Percentiles rank a stretch among this genome's conserved stretches.
These are phyloP conservation scores for Sebastes flavidus DNA, from an alignment of 2,797 vertebrate species.

Conservation along the genomic window DNA sequence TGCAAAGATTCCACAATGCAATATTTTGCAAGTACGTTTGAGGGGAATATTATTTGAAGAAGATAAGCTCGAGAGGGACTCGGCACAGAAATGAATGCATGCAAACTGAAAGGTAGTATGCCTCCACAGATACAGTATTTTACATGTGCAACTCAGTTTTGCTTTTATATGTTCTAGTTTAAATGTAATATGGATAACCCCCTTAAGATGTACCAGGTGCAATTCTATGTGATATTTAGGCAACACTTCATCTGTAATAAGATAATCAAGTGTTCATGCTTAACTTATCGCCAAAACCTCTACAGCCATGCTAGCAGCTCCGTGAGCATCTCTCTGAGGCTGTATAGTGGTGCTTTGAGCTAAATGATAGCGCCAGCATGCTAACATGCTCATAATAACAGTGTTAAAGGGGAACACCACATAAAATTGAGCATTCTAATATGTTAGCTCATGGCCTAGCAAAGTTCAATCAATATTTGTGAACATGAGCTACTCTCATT, in stretches of 20 bases:
- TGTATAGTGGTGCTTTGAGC: too few species aligned
- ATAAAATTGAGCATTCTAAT: too few species aligned
- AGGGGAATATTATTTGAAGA: constrained; percentile 14
- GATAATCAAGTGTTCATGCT: background rate
- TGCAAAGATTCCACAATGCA: constrained; percentile 9
- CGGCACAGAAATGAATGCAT: background rate
- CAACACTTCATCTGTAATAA: background rate
- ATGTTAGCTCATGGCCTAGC: too few species aligned
- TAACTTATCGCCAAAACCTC: background rate
- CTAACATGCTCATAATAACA: background rate
- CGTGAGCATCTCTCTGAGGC: background rate
- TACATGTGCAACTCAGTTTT: background rate
- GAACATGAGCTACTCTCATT: too few species aligned
- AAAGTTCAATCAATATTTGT: too few species aligned
- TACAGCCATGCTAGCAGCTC: background rate
- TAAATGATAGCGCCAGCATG: background rate
- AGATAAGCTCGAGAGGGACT: background rate
- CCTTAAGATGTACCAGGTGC: background rate
- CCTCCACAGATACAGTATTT: background rate
- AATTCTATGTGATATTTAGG: background rate
- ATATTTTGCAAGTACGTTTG: constrained; percentile 28
- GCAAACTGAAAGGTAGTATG: background rate
- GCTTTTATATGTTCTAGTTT: background rate
- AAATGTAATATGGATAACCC: background rate
- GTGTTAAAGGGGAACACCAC: too few species aligned